A percentile compares a stretch with the other conserved stretches of the same genome.
These are phyloP conservation scores for Paragorgia papillata DNA, from an alignment of 92 coral and sea anemone species.

Conservation along the genomic window DNA sequence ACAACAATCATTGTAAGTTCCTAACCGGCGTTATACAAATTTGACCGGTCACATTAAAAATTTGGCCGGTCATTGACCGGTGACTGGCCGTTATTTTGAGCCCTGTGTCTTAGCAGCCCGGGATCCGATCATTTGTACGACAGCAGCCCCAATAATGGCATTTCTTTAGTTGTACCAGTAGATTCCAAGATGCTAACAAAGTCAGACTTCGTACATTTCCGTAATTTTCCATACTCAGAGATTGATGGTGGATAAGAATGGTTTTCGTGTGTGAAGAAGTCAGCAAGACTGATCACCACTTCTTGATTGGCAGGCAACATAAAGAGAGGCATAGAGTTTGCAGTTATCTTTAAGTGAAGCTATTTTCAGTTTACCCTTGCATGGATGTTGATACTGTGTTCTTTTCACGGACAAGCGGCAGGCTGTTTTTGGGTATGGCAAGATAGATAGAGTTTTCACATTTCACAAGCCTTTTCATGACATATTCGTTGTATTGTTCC, in stretches of 20 bases:
- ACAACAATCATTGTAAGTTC: too few relatives aligned
- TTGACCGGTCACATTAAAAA: too few relatives aligned
- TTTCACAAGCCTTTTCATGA: slow-evolving; percentile 13
- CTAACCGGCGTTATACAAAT: too few relatives aligned
- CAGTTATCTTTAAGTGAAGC: slow-evolving; percentile 10
- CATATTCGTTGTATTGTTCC: slow-evolving; percentile 16
- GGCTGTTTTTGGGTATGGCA: slow-evolving; percentile 32
- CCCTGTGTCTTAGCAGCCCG: slow-evolving; percentile 6
- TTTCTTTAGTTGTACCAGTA: neutral
- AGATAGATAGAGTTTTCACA: slow-evolving; percentile 7
- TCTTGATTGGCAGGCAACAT: slow-evolving; percentile 14
- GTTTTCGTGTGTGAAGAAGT: slow-evolving; percentile 21
- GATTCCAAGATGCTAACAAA: slow-evolving; percentile 1
- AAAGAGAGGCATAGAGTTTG: slow-evolving; percentile 11
- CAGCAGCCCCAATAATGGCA: slow-evolving; percentile 13
- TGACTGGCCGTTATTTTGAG: too few relatives aligned
- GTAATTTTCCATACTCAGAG: slow-evolving; percentile 8
- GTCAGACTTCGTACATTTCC: slow-evolving; percentile 15
- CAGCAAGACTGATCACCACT: slow-evolving; percentile 10
- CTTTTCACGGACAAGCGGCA: slow-evolving; percentile 24
- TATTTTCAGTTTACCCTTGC: too few relatives aligned
- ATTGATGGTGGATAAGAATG: slow-evolving; percentile 12
- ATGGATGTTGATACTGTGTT: neutral
- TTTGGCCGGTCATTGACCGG: too few relatives aligned
- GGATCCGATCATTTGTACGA: slow-evolving; percentile 9